Base-by-base conservation (phyloP, 2,888 invertebrate genomes). In the Cerastis rubricosa region DNA sequence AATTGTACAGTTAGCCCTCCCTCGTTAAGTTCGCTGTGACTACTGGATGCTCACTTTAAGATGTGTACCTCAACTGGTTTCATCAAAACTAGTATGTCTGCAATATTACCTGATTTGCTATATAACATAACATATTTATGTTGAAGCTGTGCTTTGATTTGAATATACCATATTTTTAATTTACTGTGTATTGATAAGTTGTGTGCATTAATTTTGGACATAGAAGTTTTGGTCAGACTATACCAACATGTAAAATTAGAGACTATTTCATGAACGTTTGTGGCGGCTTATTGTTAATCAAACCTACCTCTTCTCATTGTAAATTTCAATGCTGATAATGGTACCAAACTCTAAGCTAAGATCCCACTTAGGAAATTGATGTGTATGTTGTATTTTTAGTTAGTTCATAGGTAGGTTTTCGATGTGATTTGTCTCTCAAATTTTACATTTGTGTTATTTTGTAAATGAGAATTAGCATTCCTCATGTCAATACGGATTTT, bases 401-500 rank as follows among this genome's bases (percentile, higher is more conserved):
- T 97, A 96, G 95, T 94, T 94, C 91, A 94, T 96, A 95, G 96
- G 97, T 96, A 96, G 96, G 96, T 96, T 97, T 95, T 95, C 93
- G 93, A 95, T 96, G 95, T 97, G 95, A 96, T 96, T 97, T 95
- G 96, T 97, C 96, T 96, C 96, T 96, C 92, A 95, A 96, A 96
- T 96, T 96, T 96, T 96, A 96, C 96, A 96, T 96, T 95, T 95
- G 95, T 96, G 96, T 97, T 96, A 96, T 95, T 96, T 96, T 97
- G 94, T 97, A 95, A 96, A 96, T 96, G 96, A 96, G 96, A 96
- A 96, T 93, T 96, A 96, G 96, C 97, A 97, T 97, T 97, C 97
- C 97, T 97, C 96, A 96, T 96, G 97, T 97, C 97, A 96, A 97
- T 95, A 96, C 94, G 96, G 96, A 95, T 96, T 97, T 96, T 96